A percentile compares a stretch with the other conserved stretches of the same genome.
These are phyloP conservation scores for Panthera uncia DNA, from an alignment of 2,113 vertebrate species.

Conservation along the genomic window DNA sequence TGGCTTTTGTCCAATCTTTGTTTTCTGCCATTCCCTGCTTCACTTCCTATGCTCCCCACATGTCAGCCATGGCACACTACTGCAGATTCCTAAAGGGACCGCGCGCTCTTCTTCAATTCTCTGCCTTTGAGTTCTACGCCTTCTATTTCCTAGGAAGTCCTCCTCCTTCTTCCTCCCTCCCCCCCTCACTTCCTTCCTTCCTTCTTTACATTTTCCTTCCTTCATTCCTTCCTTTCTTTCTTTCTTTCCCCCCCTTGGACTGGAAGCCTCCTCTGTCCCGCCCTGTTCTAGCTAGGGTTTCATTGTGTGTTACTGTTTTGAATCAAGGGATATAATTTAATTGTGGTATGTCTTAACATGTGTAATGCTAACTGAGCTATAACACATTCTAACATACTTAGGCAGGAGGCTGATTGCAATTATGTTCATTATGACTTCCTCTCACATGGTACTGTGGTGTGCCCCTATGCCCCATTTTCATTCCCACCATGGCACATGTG, in stretches of 20 bases:
- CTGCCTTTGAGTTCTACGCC: background rate
- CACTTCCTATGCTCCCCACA: too few species aligned
- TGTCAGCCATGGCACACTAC: background rate
- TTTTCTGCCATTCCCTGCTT: background rate
- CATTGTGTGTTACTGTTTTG: background rate
- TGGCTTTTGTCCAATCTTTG: background rate
- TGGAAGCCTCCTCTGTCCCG: background rate
- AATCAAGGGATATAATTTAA: background rate
- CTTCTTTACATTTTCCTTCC: background rate
- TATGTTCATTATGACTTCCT: background rate
- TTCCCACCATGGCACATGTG: background rate
- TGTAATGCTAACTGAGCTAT: background rate
- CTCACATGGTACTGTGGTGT: background rate
- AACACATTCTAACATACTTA: background rate
- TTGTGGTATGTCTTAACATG: background rate
- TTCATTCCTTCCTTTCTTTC: background rate
- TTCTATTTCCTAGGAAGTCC: background rate
- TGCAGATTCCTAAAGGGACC: background rate
- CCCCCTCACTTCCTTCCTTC: background rate
- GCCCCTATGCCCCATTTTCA: background rate
- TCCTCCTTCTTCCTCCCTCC: background rate
- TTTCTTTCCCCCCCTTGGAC: background rate
- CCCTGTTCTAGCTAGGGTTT: background rate
- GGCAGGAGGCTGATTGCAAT: conserved; percentile 52
- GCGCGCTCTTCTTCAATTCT: background rate